Evolutionary conservation across 2,113 vertebrate species (phyloP).

Genomic region (Bufo gargarizans): DNA sequence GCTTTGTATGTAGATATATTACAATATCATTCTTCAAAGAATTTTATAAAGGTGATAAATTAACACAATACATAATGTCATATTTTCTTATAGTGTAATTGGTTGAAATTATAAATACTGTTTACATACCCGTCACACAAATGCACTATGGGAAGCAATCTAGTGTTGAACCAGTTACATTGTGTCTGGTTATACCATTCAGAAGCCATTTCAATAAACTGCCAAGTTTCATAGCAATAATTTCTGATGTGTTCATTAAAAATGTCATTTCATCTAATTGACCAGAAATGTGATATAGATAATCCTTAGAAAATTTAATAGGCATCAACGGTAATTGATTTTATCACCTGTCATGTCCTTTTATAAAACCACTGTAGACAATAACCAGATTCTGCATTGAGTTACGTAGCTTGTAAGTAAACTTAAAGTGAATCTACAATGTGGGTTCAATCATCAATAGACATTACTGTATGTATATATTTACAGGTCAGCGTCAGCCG

Average conservation of each 20-base stretch:
- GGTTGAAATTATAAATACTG: no score
- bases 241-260: constrained; percentile 11
- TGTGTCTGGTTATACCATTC: not conserved
- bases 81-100: no score
- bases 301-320: not conserved
- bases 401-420: not conserved
- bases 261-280: not conserved
- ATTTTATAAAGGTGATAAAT: no score
- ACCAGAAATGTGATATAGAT: not conserved
- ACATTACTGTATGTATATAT: not conserved
- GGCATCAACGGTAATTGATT: not conserved
- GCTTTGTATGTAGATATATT: no score
- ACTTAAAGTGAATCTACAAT: not conserved
- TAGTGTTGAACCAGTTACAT: not conserved
- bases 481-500: not conserved
- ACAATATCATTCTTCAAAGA: no score
- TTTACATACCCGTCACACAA: no score
- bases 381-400: not conserved
- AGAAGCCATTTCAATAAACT: not conserved
- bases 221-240: not conserved
- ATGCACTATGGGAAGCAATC: no score
- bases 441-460: not conserved
- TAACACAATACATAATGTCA: no score
- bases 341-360: not conserved
- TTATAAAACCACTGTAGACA: not conserved